Evolutionary conservation across 2,888 invertebrate genomes (phyloP), one percentile per base, ranked within the genome.

Genomic region (Oxytorus armatus): DNA sequence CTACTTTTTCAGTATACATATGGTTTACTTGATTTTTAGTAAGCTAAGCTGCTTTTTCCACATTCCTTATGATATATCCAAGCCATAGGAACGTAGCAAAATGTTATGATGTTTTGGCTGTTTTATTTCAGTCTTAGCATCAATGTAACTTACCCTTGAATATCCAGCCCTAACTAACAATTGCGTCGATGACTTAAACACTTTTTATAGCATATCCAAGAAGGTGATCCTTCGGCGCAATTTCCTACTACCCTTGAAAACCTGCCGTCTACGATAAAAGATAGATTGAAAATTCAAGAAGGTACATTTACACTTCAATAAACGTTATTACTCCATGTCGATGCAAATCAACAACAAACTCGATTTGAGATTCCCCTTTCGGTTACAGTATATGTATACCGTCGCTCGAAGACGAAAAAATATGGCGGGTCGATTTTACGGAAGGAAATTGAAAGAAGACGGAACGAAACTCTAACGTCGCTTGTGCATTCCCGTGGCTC

Each of bases 281-380:
- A 83, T 79, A 82, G 83, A 86, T 86, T 84, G 84, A 77, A 85
- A 86, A 86, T 86, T 86, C 82, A 72, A 79, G 79, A 80, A 82
- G 83, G 82, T 82, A 85, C 86, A 86, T 87, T 88, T 87, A 84
- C 87, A 86, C 87, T 82, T 88, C 85, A 86, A 88, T 87, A 88
- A 88, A 88, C 87, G 86, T 86, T 87, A 88, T 86, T 85, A 85
- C 84, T 83, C 78, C 84, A 78, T 85, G 87, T 86, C 86, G 85
- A 87, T 86, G 85, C 83, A 86, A 86, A 86, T 85, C 87, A 85
- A 84, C 85, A 79, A 82, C 85, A 85, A 85, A 84, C 83, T 83
- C 72, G 47, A 65, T 78, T 75, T 69, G 76, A 44, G 49, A 18
- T 63, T 29, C 61, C 23, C 68, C 74, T 29, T 65, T 25, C 29